Conservation (phyloP, 2,113 vertebrate species). For the Lepisosteus oculatus region DNA sequence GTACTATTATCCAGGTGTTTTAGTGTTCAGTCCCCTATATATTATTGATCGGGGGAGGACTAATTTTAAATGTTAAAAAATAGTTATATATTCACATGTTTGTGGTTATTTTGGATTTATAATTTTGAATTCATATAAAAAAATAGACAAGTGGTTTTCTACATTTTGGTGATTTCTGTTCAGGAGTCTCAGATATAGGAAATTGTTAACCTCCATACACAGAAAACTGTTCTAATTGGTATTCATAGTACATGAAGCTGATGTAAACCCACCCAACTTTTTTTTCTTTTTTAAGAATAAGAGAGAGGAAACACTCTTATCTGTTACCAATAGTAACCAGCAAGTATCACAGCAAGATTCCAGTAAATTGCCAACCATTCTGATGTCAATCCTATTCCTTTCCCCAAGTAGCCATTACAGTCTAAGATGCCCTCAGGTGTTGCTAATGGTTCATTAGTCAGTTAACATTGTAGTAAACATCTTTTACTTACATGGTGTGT, state of each 20-base stretch:
- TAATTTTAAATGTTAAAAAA: too few species aligned
- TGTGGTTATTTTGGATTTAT: too few species aligned
- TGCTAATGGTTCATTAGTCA: slow-evolving; percentile 5
- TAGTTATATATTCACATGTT: too few species aligned
- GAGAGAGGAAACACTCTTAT: slow-evolving; percentile 59
- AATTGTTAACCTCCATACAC: too few species aligned
- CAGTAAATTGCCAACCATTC: slow-evolving; percentile 11
- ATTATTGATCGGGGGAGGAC: too few species aligned
- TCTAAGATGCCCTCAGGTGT: slow-evolving; percentile 7
- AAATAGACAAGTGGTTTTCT: too few species aligned
- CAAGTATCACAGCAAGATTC: slow-evolving; percentile 22
- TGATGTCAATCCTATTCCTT: slow-evolving; percentile 6
- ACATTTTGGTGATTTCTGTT: too few species aligned
- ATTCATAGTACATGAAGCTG: slow-evolving; percentile 51
- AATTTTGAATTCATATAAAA: too few species aligned
- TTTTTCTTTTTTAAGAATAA: slow-evolving; percentile 43
- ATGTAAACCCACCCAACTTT: slow-evolving; percentile 38
- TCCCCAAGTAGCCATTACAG: slow-evolving; percentile 1
- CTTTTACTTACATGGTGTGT: background rate
- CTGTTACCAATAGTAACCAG: slow-evolving; percentile 53
- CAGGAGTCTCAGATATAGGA: too few species aligned
- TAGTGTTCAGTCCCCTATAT: too few species aligned
- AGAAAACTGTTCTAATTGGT: slow-evolving; percentile 43
- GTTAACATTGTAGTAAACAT: slow-evolving; percentile 2
- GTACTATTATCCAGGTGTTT: too few species aligned